A percentile compares a stretch with the other conserved stretches of the same genome.
Evolutionary conservation across 2,888 invertebrate genomes (phyloP).

Genomic region (Iphiclides podalirius): DNA sequence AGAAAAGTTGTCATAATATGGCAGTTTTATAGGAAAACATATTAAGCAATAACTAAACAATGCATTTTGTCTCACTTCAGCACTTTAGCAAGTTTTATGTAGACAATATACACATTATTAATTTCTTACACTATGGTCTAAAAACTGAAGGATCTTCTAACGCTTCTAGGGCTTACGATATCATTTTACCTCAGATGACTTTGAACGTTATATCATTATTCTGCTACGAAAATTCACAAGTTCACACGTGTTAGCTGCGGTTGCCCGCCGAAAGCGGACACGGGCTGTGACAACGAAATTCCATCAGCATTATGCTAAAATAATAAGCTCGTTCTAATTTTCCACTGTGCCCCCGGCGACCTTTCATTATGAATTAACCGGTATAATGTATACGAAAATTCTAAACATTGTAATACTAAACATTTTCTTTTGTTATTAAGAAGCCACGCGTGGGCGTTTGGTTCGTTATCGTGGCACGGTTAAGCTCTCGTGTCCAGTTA

Average conservation of each 20-base stretch:
- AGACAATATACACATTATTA: no score
- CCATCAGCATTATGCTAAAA: slow-evolving; percentile 64
- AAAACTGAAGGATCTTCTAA: no score
- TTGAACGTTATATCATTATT: slow-evolving; percentile 28
- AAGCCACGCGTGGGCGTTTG: no score
- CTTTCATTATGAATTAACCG: slow-evolving; percentile 41
- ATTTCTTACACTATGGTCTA: no score
- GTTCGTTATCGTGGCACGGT: no score
- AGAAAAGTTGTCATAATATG: no score
- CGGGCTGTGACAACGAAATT: slow-evolving; percentile 54
- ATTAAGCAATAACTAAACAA: no score
- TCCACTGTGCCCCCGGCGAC: slow-evolving; percentile 44
- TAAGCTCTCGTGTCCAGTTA: no score
- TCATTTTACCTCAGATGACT: slow-evolving; percentile 23
- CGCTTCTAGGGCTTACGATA: background rate
- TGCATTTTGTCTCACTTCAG: no score
- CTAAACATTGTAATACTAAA: slow-evolving; percentile 25
- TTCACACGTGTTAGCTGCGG: slow-evolving; percentile 31
- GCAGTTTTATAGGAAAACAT: no score
- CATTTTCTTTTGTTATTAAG: background rate
- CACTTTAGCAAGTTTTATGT: no score
- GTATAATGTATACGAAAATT: slow-evolving; percentile 41
- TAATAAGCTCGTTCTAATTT: slow-evolving; percentile 61
- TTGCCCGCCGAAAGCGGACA: slow-evolving; percentile 32
- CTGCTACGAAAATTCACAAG: slow-evolving; percentile 34